phyloP scores from a whole-genome alignment of 2,888 invertebrate genomes.

The Coremacera marginata region DNA sequence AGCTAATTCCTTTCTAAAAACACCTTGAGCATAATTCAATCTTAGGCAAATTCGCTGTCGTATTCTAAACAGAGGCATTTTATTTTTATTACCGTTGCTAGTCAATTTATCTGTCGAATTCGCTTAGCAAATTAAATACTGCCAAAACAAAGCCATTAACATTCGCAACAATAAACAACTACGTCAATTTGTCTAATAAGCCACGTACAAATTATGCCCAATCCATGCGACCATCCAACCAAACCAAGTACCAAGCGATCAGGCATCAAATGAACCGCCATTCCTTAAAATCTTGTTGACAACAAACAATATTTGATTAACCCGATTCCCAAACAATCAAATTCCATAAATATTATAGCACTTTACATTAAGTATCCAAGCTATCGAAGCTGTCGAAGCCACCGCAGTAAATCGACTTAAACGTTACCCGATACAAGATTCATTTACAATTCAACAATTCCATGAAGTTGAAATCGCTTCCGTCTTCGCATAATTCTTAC shows the following conservation, averaged over 20 bases:
- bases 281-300: slow-evolving; percentile 6
- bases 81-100: too few relatives aligned
- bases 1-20: too few relatives aligned
- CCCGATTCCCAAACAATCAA: slow-evolving; percentile 29
- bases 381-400: neutral
- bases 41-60: too few relatives aligned
- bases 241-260: neutral
- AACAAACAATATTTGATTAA: slow-evolving; percentile 27
- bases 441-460: neutral
- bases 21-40: too few relatives aligned
- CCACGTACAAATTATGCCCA: slow-evolving; percentile 7
- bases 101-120: too few relatives aligned
- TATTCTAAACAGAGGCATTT: too few relatives aligned
- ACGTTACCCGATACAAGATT: neutral
- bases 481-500: slow-evolving; percentile 32
- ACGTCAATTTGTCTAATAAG: slow-evolving; percentile 31
- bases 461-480: slow-evolving; percentile 11
- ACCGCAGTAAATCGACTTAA: neutral
- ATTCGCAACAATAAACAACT: neutral
- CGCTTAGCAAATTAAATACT: neutral
- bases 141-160: neutral
- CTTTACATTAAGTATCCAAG: slow-evolving; percentile 17
- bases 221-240: too few relatives aligned
- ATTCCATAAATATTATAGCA: slow-evolving; percentile 36
- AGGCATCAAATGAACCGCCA: slow-evolving; percentile 22